Conservation (phyloP, 2,797 vertebrate species). For the Garrulus glandarius region DNA sequence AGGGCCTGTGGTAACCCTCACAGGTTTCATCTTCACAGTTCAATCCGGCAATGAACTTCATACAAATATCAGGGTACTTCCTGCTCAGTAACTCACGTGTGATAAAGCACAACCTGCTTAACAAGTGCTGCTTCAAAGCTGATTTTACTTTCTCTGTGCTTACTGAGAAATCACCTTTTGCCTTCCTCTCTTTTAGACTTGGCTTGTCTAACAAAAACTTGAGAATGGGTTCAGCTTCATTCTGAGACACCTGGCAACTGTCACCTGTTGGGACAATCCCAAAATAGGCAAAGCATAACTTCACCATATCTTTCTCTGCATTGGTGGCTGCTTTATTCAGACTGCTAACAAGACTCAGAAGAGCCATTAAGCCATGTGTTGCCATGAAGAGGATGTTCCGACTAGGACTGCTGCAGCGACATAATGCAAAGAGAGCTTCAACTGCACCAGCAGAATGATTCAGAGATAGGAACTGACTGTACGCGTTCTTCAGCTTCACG, state of each 20-base stretch:
- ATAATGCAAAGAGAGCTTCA: conserved; percentile 70
- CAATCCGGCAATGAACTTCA: conserved; percentile 72
- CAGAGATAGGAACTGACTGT: conserved; percentile 45
- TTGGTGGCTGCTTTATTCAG: conserved; percentile 74
- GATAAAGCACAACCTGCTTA: conserved; percentile 70
- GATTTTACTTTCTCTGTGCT: conserved; percentile 67
- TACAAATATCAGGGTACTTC: conserved; percentile 68
- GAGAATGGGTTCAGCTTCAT: conserved; percentile 70
- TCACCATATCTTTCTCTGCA: conserved; percentile 78
- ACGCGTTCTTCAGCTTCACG: conserved; percentile 40
- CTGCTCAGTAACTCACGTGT: conserved; percentile 19
- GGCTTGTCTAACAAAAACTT: conserved; percentile 56
- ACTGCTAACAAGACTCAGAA: conserved; percentile 68
- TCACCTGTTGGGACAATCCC: conserved; percentile 72
- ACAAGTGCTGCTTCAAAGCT: conserved; percentile 71
- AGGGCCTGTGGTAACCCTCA: conserved; percentile 63
- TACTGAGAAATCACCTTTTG: conserved; percentile 62
- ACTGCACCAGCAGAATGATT: conserved; percentile 74
- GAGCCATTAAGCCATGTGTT: conserved; percentile 44
- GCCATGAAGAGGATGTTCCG: conserved; percentile 58
- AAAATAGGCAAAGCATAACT: conserved; percentile 79
- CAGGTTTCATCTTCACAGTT: conserved; percentile 70
- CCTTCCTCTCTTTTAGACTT: conserved; percentile 62
- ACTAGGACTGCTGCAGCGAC: background rate
- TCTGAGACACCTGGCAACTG: conserved; percentile 72